Evolutionary conservation across 2,888 invertebrate genomes (phyloP).

Genomic region (Drosophila cognata): DNA sequence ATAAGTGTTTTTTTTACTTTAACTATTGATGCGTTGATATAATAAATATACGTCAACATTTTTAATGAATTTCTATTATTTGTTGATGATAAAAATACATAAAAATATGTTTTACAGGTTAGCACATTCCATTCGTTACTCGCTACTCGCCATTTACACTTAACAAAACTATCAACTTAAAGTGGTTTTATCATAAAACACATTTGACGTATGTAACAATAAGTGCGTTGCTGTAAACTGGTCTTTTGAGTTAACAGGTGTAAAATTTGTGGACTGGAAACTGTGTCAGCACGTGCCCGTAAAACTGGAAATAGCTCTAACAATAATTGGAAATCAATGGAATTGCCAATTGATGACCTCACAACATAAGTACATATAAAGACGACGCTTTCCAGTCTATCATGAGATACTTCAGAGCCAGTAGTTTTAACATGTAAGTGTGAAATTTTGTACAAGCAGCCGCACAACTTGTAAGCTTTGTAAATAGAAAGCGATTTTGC

Average conservation of each 20-base stretch:
- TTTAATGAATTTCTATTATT: not conserved
- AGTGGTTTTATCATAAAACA: not conserved
- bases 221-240: constrained; percentile 13
- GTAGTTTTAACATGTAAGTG: constrained; percentile 16
- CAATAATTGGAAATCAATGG: constrained; percentile 41
- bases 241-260: constrained; percentile 49
- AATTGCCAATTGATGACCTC: constrained; percentile 54
- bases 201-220: not conserved
- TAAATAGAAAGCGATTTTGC: constrained; percentile 67
- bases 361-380: constrained; percentile 12
- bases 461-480: constrained; percentile 44
- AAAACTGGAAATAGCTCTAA: constrained; percentile 29
- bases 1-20: not conserved
- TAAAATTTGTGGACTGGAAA: constrained; percentile 19
- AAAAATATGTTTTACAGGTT: not conserved
- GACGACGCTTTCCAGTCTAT: not conserved
- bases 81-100: not conserved
- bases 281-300: constrained; percentile 37
- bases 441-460: constrained; percentile 20
- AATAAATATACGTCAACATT: not conserved
- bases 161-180: not conserved
- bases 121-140: not conserved
- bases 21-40: not conserved
- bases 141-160: not conserved
- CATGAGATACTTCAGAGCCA: constrained; percentile 4